Conservation (phyloP, 2,888 invertebrate genomes). For the Mechanitis mazaeus region DNA sequence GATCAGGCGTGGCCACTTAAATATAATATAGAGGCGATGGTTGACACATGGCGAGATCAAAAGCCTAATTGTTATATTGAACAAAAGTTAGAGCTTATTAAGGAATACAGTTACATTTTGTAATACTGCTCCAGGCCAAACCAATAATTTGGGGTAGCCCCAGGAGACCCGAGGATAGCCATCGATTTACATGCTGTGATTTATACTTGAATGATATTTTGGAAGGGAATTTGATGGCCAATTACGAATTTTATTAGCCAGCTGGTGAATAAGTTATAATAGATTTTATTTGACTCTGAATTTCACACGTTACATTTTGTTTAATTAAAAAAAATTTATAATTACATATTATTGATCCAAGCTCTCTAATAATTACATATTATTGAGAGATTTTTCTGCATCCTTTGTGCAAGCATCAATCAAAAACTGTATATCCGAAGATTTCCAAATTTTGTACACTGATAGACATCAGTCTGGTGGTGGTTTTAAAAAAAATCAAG, state of each 20-base stretch:
- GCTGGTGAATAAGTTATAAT: slow-evolving; percentile 19
- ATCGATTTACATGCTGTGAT: slow-evolving; percentile 59
- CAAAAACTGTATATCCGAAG: no score
- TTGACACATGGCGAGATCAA: slow-evolving; percentile 51
- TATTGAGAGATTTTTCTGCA: no score
- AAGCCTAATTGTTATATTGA: slow-evolving; percentile 44
- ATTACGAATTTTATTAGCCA: slow-evolving; percentile 26
- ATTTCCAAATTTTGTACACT: no score
- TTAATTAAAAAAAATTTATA: no score
- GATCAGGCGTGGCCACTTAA: slow-evolving; percentile 1
- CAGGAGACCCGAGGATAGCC: slow-evolving; percentile 47
- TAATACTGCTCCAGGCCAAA: slow-evolving; percentile 63
- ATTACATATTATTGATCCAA: no score
- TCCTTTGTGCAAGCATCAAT: no score
- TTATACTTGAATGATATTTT: slow-evolving; percentile 38
- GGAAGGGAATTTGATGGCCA: slow-evolving; percentile 22
- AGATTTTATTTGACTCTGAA: slow-evolving; percentile 2
- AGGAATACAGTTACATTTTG: slow-evolving; percentile 58
- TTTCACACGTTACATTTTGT: no score
- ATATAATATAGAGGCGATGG: slow-evolving; percentile 4
- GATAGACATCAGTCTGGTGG: no score
- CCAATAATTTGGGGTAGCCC: slow-evolving; percentile 67
- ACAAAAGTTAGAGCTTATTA: slow-evolving; percentile 67
- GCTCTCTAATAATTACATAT: no score
- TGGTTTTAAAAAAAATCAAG: no score